Base-by-base conservation (phyloP, 1,140 invertebrate genomes). In the Lepidurus apus region DNA sequence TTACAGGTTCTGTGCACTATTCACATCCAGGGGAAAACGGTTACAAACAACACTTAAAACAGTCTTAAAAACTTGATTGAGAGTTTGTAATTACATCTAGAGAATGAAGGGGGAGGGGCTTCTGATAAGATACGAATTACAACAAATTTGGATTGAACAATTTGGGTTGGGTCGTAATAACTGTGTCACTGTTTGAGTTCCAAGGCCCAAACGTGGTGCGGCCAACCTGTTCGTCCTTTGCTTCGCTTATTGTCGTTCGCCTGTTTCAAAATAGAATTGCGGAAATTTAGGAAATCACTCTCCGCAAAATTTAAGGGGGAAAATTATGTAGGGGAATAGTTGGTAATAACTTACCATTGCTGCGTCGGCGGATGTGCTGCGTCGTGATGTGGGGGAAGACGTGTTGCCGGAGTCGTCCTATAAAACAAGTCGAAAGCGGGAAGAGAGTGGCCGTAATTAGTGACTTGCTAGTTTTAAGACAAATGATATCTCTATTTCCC, bases 171-270 rank as follows among this genome's bases (percentile, higher is more conserved):
- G 53, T 21, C 21, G 17, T 7, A 65, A 65, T 26, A 26, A 26
- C 26, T 26, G 44, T 43, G 74, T 86, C 93, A 92, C 81, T 92
- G 92, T 82, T 94, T 95, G 81, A 93, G 86, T 85, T 95, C 93
- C 26, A 94, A 86, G 0, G 94, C 95, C 95, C 95, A 97, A 80
- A 97, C 95, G 84, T 96, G 93, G 82, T 97, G 95, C 0, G 95
- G 95, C 95, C 95, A 97, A 34, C 95, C 95, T 10, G 95, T 97
- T 80, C 95, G 88, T 9, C 94, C 94, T 87, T 93, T 95, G 43
- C 84, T 84, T 81, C 88, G 89, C 47, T 85, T 84, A 24, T 79
- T 74, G 26, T 79, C 73, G 42, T 79, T 75, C 24, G 24, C 9
- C 73, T 75, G 34, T 13, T 74, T 21, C 13, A 24, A 24, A 44